Evolutionary conservation across 1,140 invertebrate species (phyloP).

Genomic region (Drosophila sucinea): DNA sequence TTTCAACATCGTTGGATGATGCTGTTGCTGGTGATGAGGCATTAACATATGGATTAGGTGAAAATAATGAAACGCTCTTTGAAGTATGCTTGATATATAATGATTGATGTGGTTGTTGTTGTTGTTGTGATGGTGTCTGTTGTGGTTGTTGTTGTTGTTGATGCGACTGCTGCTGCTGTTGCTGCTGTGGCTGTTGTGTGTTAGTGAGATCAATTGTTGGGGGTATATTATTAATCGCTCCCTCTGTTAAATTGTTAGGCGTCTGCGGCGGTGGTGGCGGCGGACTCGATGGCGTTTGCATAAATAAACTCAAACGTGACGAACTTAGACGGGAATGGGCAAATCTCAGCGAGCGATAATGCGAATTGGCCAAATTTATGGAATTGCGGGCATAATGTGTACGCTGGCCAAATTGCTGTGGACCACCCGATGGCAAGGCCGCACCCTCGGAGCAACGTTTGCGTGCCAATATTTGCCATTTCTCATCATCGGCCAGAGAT

Average conservation of each 20-base stretch:
- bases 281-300: conserved; percentile 54
- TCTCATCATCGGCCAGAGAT: conserved; percentile 80
- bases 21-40: conserved; percentile 42
- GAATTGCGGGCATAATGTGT: conserved; percentile 80
- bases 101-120: conserved; percentile 61
- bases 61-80: conserved; percentile 70
- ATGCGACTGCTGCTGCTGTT: conserved; percentile 37
- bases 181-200: conserved; percentile 33
- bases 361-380: conserved; percentile 77
- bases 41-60: conserved; percentile 72
- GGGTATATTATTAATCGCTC: conserved; percentile 26
- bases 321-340: conserved; percentile 78
- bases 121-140: conserved; percentile 39
- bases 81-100: conserved; percentile 73
- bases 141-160: conserved; percentile 32
- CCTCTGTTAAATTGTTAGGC: conserved; percentile 44
- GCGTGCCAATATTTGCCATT: conserved; percentile 76
- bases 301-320: conserved; percentile 74
- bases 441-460: conserved; percentile 77
- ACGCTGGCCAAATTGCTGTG: conserved; percentile 66
- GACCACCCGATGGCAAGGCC: conserved; percentile 22
- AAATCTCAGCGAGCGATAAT: conserved; percentile 79
- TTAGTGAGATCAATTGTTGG: conserved; percentile 73
- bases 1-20: not conserved
- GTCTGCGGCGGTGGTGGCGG: not conserved